phyloP scores from a whole-genome alignment of 2,888 invertebrate genomes.

The Leptothorax acervorum region DNA sequence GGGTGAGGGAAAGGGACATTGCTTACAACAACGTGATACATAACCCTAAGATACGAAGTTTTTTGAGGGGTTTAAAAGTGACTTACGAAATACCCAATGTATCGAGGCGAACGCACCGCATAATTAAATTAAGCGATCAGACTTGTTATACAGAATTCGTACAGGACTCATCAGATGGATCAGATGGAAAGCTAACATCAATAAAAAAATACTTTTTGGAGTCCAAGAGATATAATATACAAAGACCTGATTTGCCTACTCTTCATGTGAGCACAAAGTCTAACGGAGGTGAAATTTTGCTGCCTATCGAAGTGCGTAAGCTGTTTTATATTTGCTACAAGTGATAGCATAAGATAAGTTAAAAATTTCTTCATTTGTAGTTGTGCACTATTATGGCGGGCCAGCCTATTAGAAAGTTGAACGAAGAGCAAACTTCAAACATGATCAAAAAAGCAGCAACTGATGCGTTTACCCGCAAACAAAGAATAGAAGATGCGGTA shows the following conservation, averaged over 20 bases:
- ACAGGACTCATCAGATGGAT: not conserved
- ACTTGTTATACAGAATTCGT: not conserved
- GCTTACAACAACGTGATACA: rapidly evolving
- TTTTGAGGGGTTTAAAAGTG: constrained; percentile 86
- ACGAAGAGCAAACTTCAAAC: constrained; percentile 90
- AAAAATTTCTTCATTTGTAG: constrained; percentile 60
- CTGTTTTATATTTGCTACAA: not conserved
- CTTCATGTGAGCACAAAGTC: constrained; percentile 91
- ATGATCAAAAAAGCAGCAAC: constrained; percentile 97
- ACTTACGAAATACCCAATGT: constrained; percentile 85
- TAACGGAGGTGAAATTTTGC: constrained; percentile 89
- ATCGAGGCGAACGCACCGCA: constrained; percentile 84
- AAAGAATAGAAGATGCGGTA: constrained; percentile 92
- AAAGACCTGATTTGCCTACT: constrained; percentile 92
- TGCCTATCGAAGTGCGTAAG: constrained; percentile 91
- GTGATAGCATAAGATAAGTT: not conserved
- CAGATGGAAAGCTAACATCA: constrained; percentile 75
- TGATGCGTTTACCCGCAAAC: constrained; percentile 91
- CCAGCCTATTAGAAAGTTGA: constrained; percentile 93
- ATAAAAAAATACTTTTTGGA: constrained; percentile 86
- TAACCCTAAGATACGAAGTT: constrained; percentile 68
- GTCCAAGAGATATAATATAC: constrained; percentile 85
- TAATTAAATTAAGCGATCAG: not conserved
- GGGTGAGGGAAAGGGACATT: not conserved
- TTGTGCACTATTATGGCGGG: constrained; percentile 89